These are phyloP conservation scores for Bombylius major DNA, from an alignment of 2,888 invertebrate species.

Conservation along the genomic window DNA sequence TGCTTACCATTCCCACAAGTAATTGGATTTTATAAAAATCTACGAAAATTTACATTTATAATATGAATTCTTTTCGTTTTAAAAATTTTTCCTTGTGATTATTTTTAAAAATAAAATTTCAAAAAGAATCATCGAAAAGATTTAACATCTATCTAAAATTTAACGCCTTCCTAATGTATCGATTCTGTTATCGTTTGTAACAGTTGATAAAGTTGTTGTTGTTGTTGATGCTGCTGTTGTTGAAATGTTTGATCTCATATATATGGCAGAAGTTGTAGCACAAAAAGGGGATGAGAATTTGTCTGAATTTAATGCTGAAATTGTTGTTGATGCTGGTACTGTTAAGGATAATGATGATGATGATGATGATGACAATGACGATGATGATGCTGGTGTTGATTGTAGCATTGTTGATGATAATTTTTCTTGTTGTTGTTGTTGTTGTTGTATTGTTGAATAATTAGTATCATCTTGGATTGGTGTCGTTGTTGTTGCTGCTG, in stretches of 20 bases:
- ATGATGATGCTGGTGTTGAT: not conserved
- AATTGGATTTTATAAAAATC: not conserved
- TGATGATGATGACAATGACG: not conserved
- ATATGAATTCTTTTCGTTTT: too few species aligned
- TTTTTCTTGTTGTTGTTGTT: conserved; percentile 1
- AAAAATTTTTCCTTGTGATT: too few species aligned
- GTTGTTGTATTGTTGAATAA: not conserved
- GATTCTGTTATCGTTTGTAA: conserved; percentile 3
- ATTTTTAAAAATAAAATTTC: too few species aligned
- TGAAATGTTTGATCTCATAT: conserved; percentile 2
- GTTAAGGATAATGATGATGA: not conserved
- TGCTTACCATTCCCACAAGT: conserved; percentile 6
- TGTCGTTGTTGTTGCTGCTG: not conserved
- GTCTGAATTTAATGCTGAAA: conserved; percentile 16
- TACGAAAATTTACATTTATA: too few species aligned
- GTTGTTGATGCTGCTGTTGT: not conserved
- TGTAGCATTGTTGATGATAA: not conserved
- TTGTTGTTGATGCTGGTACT: not conserved
- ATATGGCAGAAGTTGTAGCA: conserved; percentile 11
- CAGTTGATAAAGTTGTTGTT: conserved; percentile 3
- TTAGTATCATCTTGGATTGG: not conserved
- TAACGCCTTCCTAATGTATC: conserved; percentile 9
- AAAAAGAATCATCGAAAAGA: too few species aligned
- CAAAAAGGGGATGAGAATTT: conserved; percentile 10
- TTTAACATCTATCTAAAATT: conserved; percentile 1